Percentiles rank a stretch among this genome's conserved stretches.
Evolutionary conservation across 2,888 invertebrate genomes (phyloP).

Genomic region (Chloromyia formosa): DNA sequence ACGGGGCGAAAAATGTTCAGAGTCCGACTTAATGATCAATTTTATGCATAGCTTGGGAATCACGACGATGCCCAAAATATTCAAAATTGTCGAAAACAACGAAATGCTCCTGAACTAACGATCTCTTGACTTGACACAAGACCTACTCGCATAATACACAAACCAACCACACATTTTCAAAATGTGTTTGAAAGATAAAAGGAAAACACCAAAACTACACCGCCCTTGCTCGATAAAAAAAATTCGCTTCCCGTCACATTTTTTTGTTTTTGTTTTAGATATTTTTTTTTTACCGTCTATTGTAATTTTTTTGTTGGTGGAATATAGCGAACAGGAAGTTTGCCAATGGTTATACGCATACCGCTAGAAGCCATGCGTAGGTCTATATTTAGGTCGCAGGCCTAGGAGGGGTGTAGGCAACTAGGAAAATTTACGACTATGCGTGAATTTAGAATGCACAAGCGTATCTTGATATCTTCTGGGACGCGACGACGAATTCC

Average conservation of each 20-base stretch:
- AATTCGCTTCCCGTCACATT: neutral
- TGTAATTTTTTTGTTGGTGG: neutral
- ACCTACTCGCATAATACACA: neutral
- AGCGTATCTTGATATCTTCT: neutral
- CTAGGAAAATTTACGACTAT: too few species aligned
- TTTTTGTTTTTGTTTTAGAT: neutral
- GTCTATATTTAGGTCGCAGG: too few species aligned
- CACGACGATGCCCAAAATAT: too few species aligned
- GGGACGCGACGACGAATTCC: too few species aligned
- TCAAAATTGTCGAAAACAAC: too few species aligned
- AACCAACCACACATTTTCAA: neutral
- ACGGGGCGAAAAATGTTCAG: too few species aligned
- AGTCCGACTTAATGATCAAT: too few species aligned
- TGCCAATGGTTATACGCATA: slow-evolving; percentile 19
- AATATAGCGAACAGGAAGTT: slow-evolving; percentile 44
- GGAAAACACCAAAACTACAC: neutral
- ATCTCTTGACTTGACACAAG: neutral
- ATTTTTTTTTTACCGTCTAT: slow-evolving; percentile 7
- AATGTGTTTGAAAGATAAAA: slow-evolving; percentile 5
- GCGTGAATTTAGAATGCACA: too few species aligned
- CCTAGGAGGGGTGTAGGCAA: too few species aligned
- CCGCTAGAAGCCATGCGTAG: neutral
- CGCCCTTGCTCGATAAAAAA: neutral
- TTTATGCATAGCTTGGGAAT: too few species aligned
- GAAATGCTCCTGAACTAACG: too few species aligned